A percentile compares a stretch with the other conserved stretches of the same genome.
Evolutionary conservation across 2,888 invertebrate genomes (phyloP).

Genomic region (Tetranychus piercei): DNA sequence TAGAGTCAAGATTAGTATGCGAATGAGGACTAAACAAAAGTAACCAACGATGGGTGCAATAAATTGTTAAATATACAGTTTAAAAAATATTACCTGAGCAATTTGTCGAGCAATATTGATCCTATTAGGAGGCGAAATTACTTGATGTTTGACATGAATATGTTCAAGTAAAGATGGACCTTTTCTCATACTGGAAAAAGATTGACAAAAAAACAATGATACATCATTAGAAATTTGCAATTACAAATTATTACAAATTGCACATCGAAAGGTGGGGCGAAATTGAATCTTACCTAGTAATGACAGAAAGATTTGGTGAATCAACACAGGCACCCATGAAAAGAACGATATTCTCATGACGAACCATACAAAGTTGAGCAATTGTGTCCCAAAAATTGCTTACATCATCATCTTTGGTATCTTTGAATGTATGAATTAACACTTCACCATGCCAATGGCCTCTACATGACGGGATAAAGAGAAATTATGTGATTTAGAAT

Average conservation of each 20-base stretch:
- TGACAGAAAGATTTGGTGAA: slow-evolving; percentile 31
- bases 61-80: background rate
- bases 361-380: slow-evolving; percentile 33
- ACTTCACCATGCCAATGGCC: slow-evolving; percentile 36
- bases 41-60: no score
- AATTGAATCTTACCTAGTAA: slow-evolving; percentile 31
- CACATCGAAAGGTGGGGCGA: no score
- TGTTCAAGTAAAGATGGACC: slow-evolving; percentile 33
- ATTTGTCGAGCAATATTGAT: slow-evolving; percentile 33
- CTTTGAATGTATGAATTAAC: slow-evolving; percentile 32
- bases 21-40: no score
- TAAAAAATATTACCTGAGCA: slow-evolving; percentile 29
- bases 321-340: slow-evolving; percentile 37
- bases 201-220: no score
- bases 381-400: slow-evolving; percentile 30
- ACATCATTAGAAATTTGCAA: background rate
- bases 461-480: slow-evolving; percentile 24
- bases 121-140: slow-evolving; percentile 30
- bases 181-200: slow-evolving; percentile 30
- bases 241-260: background rate
- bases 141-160: slow-evolving; percentile 30
- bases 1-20: no score
- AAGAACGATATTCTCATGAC: slow-evolving; percentile 36
- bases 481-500: background rate
- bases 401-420: slow-evolving; percentile 24